These are phyloP conservation scores for Okapia johnstoni DNA, from an alignment of 2,113 vertebrate species.

Conservation along the genomic window DNA sequence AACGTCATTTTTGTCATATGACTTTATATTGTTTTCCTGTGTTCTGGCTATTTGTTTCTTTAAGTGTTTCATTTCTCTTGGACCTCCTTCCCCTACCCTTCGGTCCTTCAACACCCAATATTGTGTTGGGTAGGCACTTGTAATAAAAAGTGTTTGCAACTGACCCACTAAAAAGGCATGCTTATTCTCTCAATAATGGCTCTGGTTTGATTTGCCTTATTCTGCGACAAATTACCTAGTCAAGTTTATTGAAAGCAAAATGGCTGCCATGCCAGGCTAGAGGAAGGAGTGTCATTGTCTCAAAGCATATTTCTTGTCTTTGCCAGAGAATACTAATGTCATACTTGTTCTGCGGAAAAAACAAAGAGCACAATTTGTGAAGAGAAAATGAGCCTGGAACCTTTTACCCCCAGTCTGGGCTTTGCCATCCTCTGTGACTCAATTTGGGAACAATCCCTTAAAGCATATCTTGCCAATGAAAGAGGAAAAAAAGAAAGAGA, in stretches of 20 bases:
- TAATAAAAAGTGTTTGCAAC: not conserved
- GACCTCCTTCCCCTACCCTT: not conserved
- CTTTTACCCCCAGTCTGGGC: not conserved
- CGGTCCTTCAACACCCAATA: not conserved
- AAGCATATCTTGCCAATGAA: slow-evolving; percentile 45
- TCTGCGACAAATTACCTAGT: slow-evolving; percentile 19
- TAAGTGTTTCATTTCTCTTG: not conserved
- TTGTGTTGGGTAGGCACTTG: not conserved
- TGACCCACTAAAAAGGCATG: not conserved
- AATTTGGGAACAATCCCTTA: slow-evolving; percentile 42
- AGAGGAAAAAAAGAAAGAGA: not conserved
- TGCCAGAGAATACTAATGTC: not conserved
- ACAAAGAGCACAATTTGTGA: not conserved
- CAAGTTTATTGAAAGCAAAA: slow-evolving; percentile 40
- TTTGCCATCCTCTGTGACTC: slow-evolving; percentile 26
- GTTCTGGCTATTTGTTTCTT: not conserved
- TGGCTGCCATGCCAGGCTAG: not conserved
- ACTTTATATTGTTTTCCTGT: slow-evolving; percentile 3
- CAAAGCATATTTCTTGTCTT: slow-evolving; percentile 13
- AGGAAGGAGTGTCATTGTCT: not conserved
- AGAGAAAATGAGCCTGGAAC: slow-evolving; percentile 13
- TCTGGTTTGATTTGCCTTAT: slow-evolving; percentile 11
- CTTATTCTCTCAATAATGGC: slow-evolving; percentile 3
- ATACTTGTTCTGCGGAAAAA: slow-evolving; percentile 8
- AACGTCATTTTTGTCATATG: not conserved